Base-by-base conservation (phyloP, 2,888 invertebrate genomes). In the Orchesellides sinensis region DNA sequence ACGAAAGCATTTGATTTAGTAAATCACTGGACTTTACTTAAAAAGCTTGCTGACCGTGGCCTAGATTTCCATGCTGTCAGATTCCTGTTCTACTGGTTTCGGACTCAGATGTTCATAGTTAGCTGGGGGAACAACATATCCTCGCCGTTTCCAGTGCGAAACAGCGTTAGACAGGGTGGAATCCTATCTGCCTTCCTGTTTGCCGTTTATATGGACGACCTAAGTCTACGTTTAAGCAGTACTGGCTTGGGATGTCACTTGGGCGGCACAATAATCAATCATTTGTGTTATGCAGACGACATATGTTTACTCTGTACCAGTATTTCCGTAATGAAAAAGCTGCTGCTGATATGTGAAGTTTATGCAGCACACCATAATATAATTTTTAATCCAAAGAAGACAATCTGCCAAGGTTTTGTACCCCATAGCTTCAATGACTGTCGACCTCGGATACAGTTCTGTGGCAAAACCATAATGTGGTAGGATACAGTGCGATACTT, bases 131-230 rank as follows among this genome's bases (percentile, higher is more conserved):
- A 1, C 3, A 0, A 17, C 27, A 10, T 66, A 23, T 47, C 47
- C 6, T 3, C n/a, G 3, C 25, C 6, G 2, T 66, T 45, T 47
- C 14, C 66, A 10, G 66, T 66, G 23, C 2, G 47, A n/a, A 45
- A 47, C 14, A 12, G 35, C n/a, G 49, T 66, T n/a, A 45, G 66
- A 47, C 66, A 66, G 29, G 66, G 66, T 5, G 66, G 66, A 8
- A 14, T 66, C 14, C 6, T 25, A 1, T n/a, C 40, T 47, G 47
- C 25, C 2, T 10, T 5, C 21, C 25, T 25, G 4, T 66, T 47
- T 66, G 12, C 66, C 1, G 47, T 27, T n/a, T 66, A 27, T 14
- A 25, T 47, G 27, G 47, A 66, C 17, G 47, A 25, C n/a, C 19
- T 66, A n/a, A n/a, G 66, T 17, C 1, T 35, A n/a, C 14, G 25